A percentile compares a stretch with the other conserved stretches of the same genome.
Evolutionary conservation across 2,113 vertebrate genomes (phyloP).

Genomic region (Grammomys dolichurus): DNA sequence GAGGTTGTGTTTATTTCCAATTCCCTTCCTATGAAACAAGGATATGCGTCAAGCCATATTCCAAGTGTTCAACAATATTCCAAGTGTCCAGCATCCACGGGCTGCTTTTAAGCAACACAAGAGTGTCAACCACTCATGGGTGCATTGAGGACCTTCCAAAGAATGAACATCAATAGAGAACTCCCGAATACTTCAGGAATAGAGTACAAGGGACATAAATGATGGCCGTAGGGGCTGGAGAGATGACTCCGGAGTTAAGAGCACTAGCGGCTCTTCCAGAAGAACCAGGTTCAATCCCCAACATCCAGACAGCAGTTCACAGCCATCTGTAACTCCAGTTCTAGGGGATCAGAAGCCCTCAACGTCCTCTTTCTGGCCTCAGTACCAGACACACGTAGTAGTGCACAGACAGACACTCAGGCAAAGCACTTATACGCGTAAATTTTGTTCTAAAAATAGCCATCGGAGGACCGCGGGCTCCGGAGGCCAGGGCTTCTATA

Average conservation of each 20-base stretch:
- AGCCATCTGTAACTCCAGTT: neutral
- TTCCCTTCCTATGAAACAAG: neutral
- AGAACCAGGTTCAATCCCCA: neutral
- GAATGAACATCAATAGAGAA: neutral
- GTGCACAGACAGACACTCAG: neutral
- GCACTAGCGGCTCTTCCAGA: neutral
- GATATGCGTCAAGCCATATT: constrained; percentile 9
- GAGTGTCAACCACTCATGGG: neutral
- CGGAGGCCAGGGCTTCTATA: neutral
- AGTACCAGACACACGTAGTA: neutral
- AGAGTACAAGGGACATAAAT: too few species aligned
- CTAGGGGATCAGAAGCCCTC: neutral
- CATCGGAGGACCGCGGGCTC: too few species aligned
- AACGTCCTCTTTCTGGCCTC: neutral
- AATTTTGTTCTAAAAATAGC: neutral
- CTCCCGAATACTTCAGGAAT: neutral
- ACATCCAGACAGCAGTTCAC: neutral
- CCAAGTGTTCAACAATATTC: neutral
- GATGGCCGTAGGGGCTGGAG: neutral
- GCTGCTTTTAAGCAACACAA: neutral
- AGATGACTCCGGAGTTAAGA: neutral
- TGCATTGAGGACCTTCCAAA: neutral
- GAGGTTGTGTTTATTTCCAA: neutral
- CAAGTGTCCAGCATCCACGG: neutral
- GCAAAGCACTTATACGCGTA: neutral